Conservation (phyloP, 2,888 invertebrate genomes). For the Troides helena region DNA sequence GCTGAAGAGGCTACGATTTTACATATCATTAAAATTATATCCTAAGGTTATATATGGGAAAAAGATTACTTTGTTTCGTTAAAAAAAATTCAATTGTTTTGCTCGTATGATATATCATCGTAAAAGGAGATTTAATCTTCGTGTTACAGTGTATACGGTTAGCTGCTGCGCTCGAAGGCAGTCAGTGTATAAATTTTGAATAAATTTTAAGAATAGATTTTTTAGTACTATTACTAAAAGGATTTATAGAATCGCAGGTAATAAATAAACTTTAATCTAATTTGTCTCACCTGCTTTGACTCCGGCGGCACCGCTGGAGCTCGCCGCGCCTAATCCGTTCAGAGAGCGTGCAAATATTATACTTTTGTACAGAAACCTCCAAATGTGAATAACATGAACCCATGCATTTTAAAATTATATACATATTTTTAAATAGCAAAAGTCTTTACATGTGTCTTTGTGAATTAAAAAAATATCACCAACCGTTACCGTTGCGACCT, state of each 20-base stretch:
- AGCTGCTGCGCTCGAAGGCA: no score
- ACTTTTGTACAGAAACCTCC: constrained; percentile 5
- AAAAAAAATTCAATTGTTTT: no score
- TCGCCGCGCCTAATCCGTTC: constrained; percentile 63
- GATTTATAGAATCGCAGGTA: not conserved
- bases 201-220: no score
- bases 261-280: constrained; percentile 25
- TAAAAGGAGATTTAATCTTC: no score
- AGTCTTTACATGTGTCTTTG: not conserved
- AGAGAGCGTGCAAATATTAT: constrained; percentile 29
- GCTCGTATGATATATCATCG: no score
- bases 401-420: not conserved
- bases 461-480: not conserved
- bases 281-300: constrained; percentile 75
- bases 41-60: no score
- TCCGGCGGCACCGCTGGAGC: constrained; percentile 63
- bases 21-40: no score
- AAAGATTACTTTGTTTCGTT: no score
- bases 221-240: no score
- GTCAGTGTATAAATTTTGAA: no score
- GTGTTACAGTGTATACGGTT: no score
- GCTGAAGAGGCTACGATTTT: no score
- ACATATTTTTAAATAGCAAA: not conserved
- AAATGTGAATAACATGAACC: not conserved
- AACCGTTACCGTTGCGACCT: not conserved